Evolutionary conservation across 2,113 vertebrate genomes (phyloP).

Genomic region (Bos taurus): DNA sequence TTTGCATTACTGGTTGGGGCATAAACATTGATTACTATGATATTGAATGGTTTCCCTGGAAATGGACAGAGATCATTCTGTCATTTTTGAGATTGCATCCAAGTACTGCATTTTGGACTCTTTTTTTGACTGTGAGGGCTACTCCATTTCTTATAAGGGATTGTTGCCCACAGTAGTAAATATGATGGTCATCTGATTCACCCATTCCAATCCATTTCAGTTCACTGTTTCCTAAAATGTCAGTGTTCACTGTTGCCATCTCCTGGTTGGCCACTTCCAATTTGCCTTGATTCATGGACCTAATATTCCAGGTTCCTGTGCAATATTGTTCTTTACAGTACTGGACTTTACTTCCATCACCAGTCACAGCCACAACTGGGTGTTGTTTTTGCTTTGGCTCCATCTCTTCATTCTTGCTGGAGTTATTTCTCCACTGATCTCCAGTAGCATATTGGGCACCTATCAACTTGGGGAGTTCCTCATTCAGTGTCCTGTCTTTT

Average conservation of each 20-base stretch:
- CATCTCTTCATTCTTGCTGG: neutral
- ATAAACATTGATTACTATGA: neutral
- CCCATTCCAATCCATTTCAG: neutral
- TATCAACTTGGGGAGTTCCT: neutral
- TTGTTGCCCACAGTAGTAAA: neutral
- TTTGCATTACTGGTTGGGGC: neutral
- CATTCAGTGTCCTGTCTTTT: neutral
- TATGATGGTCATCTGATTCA: neutral
- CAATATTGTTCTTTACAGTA: neutral
- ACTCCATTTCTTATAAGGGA: neutral
- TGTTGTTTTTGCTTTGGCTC: neutral
- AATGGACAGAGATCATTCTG: neutral
- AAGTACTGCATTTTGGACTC: neutral
- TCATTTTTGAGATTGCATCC: neutral
- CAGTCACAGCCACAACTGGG: neutral
- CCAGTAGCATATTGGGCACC: neutral
- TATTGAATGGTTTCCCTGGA: neutral
- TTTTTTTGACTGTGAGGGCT: neutral
- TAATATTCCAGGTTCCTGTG: neutral
- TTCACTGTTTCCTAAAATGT: neutral
- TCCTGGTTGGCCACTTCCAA: neutral
- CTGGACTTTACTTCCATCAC: neutral
- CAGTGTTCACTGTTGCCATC: neutral
- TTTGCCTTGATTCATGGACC: neutral
- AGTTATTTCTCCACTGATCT: neutral